These are phyloP conservation scores for Montipora sp. DNA, from an alignment of 64 coral and sea anemone genomes.

Conservation along the genomic window DNA sequence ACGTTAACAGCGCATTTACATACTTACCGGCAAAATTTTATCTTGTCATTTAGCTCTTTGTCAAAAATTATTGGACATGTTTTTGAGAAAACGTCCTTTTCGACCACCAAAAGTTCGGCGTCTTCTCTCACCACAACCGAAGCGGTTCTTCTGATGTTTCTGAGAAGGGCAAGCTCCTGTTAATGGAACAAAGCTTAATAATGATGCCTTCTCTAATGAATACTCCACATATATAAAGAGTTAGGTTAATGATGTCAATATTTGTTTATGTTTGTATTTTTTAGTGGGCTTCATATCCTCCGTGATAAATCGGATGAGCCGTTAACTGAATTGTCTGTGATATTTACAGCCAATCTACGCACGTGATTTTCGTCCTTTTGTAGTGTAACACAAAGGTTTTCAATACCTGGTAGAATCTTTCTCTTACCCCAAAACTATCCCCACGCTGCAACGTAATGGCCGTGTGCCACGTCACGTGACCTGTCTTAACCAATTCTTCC, in stretches of 20 bases:
- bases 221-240: too few species aligned
- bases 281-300: too few species aligned
- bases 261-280: too few species aligned
- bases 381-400: too few species aligned
- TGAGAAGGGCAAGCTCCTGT: conserved; percentile 86
- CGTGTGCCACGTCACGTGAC: conserved; percentile 87
- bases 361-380: too few species aligned
- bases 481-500: conserved; percentile 76
- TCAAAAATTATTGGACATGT: conserved; percentile 93
- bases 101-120: conserved; percentile 79
- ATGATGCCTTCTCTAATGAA: too few species aligned
- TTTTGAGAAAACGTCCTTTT: conserved; percentile 87
- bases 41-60: conserved; percentile 89
- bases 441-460: conserved; percentile 77
- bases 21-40: conserved; percentile 93
- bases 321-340: neutral
- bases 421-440: conserved; percentile 93
- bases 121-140: conserved; percentile 94
- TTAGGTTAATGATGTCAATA: neutral
- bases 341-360: too few species aligned
- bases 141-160: conserved; percentile 90
- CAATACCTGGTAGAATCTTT: neutral
- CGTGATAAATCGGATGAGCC: too few species aligned
- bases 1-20: too few species aligned
- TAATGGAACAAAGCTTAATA: neutral